These are phyloP conservation scores for Buceros bicornis DNA, from an alignment of 2,797 vertebrate genomes.

Conservation along the genomic window DNA sequence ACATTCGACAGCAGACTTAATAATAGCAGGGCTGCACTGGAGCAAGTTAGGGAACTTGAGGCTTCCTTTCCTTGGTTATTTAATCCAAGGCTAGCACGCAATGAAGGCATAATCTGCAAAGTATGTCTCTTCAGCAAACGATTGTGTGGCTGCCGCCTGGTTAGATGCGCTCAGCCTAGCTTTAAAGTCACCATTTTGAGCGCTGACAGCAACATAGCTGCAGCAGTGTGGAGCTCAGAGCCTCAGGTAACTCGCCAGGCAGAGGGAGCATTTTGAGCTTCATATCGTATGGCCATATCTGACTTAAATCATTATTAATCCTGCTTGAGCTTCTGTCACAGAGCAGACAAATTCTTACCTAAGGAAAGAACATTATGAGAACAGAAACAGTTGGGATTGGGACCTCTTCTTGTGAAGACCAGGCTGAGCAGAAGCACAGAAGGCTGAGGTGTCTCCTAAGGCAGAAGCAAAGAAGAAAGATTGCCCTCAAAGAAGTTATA, in stretches of 20 bases:
- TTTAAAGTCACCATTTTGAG: not conserved
- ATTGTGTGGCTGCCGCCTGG: not conserved
- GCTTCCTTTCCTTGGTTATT: not conserved
- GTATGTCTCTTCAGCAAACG: not conserved
- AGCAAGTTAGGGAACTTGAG: constrained; percentile 2
- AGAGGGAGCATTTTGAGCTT: not conserved
- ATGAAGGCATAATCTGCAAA: not conserved
- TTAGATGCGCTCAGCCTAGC: not conserved
- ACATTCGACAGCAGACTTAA: constrained; percentile 36
- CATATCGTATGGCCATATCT: not conserved
- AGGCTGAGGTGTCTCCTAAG: not conserved
- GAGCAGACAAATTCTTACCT: not conserved
- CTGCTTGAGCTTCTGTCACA: not conserved
- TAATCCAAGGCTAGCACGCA: not conserved
- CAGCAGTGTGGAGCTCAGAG: not conserved
- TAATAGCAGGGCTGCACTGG: constrained; percentile 53
- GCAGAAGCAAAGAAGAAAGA: not conserved
- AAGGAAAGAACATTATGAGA: not conserved
- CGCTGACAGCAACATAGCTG: not conserved
- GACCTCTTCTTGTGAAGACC: not conserved
- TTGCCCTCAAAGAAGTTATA: not conserved
- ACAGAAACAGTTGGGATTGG: not conserved
- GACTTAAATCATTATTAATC: not conserved
- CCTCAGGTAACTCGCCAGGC: not conserved
- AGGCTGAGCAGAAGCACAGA: not conserved